phyloP scores from a whole-genome alignment of 2,888 invertebrate species.

The Drosophila barbarae region DNA sequence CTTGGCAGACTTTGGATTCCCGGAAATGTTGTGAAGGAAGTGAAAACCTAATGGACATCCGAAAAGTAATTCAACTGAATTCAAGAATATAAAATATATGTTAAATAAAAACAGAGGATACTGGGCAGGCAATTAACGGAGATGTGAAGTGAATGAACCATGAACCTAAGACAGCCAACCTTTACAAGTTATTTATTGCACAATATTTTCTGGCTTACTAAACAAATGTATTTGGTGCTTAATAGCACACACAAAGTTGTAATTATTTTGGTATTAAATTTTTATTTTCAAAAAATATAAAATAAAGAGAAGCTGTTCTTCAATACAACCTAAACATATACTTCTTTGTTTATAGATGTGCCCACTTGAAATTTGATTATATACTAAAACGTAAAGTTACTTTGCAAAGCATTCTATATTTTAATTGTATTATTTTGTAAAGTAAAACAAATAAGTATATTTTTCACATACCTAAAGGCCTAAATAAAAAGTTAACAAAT shows the following conservation, averaged over 20 bases:
- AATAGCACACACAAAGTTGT: too few species aligned
- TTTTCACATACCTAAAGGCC: not conserved
- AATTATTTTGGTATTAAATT: not conserved
- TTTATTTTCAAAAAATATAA: too few species aligned
- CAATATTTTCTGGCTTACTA: not conserved
- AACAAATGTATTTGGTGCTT: not conserved
- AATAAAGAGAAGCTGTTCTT: not conserved
- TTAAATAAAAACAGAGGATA: not conserved
- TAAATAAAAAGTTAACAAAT: slow-evolving; percentile 16
- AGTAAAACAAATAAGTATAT: not conserved
- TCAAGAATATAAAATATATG: not conserved
- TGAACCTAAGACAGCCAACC: not conserved
- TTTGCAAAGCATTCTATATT: not conserved
- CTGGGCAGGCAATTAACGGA: not conserved
- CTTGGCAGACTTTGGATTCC: not conserved
- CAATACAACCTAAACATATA: not conserved
- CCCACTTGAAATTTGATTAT: not conserved
- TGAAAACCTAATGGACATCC: slow-evolving; percentile 17
- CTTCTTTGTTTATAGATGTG: not conserved
- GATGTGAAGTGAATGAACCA: too few species aligned
- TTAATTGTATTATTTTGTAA: not conserved
- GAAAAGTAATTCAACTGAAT: slow-evolving; percentile 1
- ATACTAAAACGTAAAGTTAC: not conserved
- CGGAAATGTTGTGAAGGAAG: slow-evolving; percentile 7
- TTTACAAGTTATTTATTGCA: not conserved